Conservation (phyloP, 1,140 invertebrate genomes). For the Ericerus pela region DNA sequence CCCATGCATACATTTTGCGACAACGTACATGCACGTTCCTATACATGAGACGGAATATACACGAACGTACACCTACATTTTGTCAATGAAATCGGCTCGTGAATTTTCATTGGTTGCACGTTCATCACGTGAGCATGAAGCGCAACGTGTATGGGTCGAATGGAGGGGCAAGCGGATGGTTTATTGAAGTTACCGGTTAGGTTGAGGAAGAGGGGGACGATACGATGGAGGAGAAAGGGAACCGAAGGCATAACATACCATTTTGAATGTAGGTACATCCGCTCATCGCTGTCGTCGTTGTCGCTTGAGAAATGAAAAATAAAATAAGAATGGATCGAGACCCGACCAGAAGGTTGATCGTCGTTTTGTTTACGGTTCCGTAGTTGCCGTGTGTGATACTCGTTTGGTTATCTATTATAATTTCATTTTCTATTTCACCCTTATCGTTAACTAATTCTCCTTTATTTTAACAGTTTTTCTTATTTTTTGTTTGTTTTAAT, state of each 20-base stretch:
- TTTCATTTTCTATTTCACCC: no score
- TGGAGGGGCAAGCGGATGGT: constrained; percentile 6
- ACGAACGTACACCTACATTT: constrained; percentile 15
- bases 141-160: constrained; percentile 10
- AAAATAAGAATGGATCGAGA: constrained; percentile 5
- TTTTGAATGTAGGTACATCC: constrained; percentile 12
- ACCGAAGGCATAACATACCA: constrained; percentile 11
- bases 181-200: constrained; percentile 3
- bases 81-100: constrained; percentile 21
- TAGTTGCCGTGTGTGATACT: no score
- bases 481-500: background rate
- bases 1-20: no score
- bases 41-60: no score
- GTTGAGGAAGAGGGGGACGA: no score
- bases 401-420: no score
- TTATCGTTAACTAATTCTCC: no score
- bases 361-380: background rate
- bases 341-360: constrained; percentile 10
- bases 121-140: constrained; percentile 19
- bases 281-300: no score
- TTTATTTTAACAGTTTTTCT: no score
- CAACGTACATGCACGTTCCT: no score
- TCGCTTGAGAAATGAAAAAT: no score
- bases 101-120: constrained; percentile 15
- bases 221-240: constrained; percentile 13